Evolutionary conservation across 2,797 vertebrate genomes (phyloP), one percentile per base, ranked within the genome.

Genomic region (Mycteria americana): DNA sequence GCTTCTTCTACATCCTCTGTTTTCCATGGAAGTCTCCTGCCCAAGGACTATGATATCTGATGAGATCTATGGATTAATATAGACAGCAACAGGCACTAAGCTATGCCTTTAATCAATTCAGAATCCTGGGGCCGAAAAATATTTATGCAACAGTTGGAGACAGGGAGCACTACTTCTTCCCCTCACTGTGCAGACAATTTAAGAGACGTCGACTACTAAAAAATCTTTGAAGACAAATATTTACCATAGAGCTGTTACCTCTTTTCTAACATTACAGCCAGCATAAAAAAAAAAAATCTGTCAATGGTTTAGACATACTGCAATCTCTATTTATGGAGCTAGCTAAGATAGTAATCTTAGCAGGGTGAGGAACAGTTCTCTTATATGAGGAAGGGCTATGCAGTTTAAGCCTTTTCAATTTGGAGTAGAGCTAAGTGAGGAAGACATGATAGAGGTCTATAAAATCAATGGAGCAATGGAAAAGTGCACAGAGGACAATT

Each of bases 391-490:
- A 74, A 79, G 5, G 11, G 21, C 64, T 94, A 77, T 85, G 23
- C 6, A 94, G 80, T 89, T 94, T 67, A 87, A 86, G 63, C 56
- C 39, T 76, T 90, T 87, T 82, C 74, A 79, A 50, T 85, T 41
- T 91, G 64, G 53, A 85, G 67, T 17, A 82, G 31, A 83, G 64
- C 75, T 77, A 91, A 94, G 76, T 39, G 37, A 91, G 33, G n/a
- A 87, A 41, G 64, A 92, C 68, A 70, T 57, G 75, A 75, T 12
- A 93, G 48, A 91, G 64, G 45, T 88, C 76, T 92, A 70, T 64
- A 88, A 96, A 95, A 97, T 88, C 89, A 92, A 89, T 95, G 48
- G 68, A 77, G 60, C 68, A 85, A 77, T 43, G 65, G 45, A 89
- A 91, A 92, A 96, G n/a, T 57, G 37, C 75, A 72, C n/a, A 53